Percentiles rank a stretch among this genome's conserved stretches.
Evolutionary conservation across 2,113 vertebrate species (phyloP).

Genomic region (Synodontis membranacea): DNA sequence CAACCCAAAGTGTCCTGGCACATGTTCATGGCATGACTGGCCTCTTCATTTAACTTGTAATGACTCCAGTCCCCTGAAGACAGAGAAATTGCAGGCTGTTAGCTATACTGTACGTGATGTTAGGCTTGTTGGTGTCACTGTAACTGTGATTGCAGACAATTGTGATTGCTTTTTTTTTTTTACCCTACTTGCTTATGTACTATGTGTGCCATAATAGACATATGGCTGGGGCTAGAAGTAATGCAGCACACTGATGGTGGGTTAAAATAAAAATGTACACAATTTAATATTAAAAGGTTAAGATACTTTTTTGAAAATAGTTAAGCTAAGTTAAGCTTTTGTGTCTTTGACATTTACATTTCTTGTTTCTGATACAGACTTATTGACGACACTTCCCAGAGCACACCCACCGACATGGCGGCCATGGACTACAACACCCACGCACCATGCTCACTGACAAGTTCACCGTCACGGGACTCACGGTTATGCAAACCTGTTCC

Average conservation of each 20-base stretch:
- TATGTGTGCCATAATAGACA: not conserved
- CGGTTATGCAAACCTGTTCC: no score
- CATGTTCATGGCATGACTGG: conserved; percentile 51
- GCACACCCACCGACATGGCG: no score
- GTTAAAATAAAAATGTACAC: not conserved
- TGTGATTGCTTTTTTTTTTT: not conserved
- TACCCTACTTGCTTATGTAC: not conserved
- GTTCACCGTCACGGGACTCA: no score
- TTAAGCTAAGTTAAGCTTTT: not conserved
- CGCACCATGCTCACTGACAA: no score
- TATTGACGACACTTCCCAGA: no score
- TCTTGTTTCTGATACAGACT: not conserved
- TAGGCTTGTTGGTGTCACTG: not conserved
- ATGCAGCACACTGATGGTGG: not conserved
- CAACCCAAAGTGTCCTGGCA: conserved; percentile 43
- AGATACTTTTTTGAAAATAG: not conserved
- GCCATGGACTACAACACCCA: no score
- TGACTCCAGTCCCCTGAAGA: conserved; percentile 61
- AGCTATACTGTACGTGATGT: not conserved
- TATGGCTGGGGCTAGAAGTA: not conserved
- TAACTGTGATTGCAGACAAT: not conserved
- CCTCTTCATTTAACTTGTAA: conserved; percentile 60
- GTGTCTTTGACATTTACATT: not conserved
- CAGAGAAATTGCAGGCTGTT: not conserved
- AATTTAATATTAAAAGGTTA: not conserved